Base-by-base conservation (phyloP, 2,888 invertebrate species). In the Minunthozetes semirufus region DNA sequence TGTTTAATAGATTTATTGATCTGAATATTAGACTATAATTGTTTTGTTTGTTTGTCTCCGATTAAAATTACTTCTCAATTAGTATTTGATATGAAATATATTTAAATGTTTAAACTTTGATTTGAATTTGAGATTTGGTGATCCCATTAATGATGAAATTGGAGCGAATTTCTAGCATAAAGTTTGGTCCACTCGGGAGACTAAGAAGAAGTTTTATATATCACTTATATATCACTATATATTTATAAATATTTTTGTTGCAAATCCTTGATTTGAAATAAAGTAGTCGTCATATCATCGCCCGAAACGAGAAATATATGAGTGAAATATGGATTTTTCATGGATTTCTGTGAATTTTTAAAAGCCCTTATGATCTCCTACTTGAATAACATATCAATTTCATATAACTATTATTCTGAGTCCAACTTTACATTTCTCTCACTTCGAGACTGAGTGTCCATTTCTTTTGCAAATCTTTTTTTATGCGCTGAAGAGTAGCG, bases 381-480 rank as follows among this genome's bases (percentile, higher is more conserved):
- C 46, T 68, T 68, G 68, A 68, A 68, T 68, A 68, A 68, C 68
- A 68, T 68, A 68, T 68, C 68, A 68, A 68, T 68, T 68, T 46
- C 68, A 68, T 19, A 63, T 11, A 15, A 59, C 27, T 59, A 59
- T 59, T 53, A 53, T 19, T 53, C 19, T 53, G 25, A 22, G 19
- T 59, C 63, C 15, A 8, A 63, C 19, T 63, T 22, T 63, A 29
- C 25, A 61, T 29, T 61, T 61, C 61, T 61, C 42, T 42, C 42
- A 42, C 42, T 61, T 61, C 50, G n/a, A 50, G 19, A n/a, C 5
- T 50, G 19, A 50, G 50, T 50, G 19, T n/a, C n/a, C 19, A 50
- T 61, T 61, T 33, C 61, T 61, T 61, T 61, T 61, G 61, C 61
- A 61, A 61, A 61, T 61, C 61, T 61, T 61, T 29, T 25, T 22